Evolutionary conservation across 2,797 vertebrate species (phyloP).

Genomic region (Centroberyx gerrardi): DNA sequence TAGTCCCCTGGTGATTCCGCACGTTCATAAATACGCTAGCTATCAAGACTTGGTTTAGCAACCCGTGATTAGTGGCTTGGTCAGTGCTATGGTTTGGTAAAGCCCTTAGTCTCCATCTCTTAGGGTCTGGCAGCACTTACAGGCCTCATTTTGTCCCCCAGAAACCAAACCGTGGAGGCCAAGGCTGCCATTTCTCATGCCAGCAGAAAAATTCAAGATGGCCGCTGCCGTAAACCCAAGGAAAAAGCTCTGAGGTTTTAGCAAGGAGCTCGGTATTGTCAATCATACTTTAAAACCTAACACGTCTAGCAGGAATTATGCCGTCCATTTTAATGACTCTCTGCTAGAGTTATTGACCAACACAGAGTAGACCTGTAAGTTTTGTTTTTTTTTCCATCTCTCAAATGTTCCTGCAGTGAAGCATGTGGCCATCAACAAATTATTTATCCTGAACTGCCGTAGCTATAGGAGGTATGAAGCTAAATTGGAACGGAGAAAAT

Average conservation of each 20-base stretch:
- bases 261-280: conserved; percentile 40
- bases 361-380: conserved; percentile 52
- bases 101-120: conserved; percentile 59
- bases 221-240: conserved; percentile 50
- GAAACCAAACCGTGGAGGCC: conserved; percentile 46
- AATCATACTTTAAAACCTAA: conserved; percentile 61
- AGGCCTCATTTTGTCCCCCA: conserved; percentile 58
- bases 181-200: conserved; percentile 27
- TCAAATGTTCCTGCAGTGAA: conserved; percentile 63
- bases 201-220: conserved; percentile 45
- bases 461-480: conserved; percentile 64
- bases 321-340: conserved; percentile 66
- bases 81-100: conserved; percentile 58
- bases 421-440: conserved; percentile 68
- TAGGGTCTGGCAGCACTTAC: conserved; percentile 52
- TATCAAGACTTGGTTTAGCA: conserved; percentile 63
- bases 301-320: conserved; percentile 51
- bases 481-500: conserved; percentile 56
- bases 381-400: conserved; percentile 60
- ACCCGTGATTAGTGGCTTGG: conserved; percentile 64
- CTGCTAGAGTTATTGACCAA: conserved; percentile 61
- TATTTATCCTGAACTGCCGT: conserved; percentile 68
- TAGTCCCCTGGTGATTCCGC: conserved; percentile 47
- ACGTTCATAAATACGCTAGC: conserved; percentile 60
- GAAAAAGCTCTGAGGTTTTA: conserved; percentile 57